Conservation (phyloP, 2,797 vertebrate species). For the Bucorvus abyssinicus region DNA sequence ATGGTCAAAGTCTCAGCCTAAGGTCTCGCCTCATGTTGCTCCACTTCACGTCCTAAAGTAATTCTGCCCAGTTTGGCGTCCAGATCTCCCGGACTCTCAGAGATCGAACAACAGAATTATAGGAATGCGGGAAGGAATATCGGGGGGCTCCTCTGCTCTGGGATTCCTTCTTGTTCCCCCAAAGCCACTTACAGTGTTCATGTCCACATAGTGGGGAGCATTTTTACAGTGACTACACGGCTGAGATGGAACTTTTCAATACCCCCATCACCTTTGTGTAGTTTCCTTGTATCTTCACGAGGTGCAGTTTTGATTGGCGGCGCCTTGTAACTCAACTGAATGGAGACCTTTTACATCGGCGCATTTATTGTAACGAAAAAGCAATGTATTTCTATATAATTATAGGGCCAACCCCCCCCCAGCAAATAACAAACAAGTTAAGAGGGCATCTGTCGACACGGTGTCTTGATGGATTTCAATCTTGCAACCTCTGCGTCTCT, state of each 20-base stretch:
- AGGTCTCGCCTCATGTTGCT: neutral
- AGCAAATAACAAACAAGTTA: conserved; percentile 39
- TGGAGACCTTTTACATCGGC: neutral
- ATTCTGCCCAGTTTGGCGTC: neutral
- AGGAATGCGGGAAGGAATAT: fast-evolving
- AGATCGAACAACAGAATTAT: neutral
- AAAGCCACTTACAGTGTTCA: neutral
- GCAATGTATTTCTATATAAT: neutral
- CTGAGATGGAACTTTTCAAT: neutral
- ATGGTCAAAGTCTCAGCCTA: neutral
- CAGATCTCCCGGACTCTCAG: neutral
- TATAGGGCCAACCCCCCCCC: neutral
- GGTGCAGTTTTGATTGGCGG: neutral
- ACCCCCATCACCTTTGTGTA: neutral
- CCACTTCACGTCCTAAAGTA: neutral
- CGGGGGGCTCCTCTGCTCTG: fast-evolving
- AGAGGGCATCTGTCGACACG: neutral
- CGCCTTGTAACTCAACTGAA: neutral
- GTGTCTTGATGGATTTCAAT: conserved; percentile 47
- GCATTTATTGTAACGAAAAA: neutral
- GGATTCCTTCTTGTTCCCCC: neutral
- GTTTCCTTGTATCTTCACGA: neutral
- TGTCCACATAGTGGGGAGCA: neutral
- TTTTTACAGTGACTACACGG: neutral
- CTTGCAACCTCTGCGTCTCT: conserved; percentile 41